Base-by-base conservation (phyloP, 2,797 vertebrate genomes). In the Glyptemys insculpta region DNA sequence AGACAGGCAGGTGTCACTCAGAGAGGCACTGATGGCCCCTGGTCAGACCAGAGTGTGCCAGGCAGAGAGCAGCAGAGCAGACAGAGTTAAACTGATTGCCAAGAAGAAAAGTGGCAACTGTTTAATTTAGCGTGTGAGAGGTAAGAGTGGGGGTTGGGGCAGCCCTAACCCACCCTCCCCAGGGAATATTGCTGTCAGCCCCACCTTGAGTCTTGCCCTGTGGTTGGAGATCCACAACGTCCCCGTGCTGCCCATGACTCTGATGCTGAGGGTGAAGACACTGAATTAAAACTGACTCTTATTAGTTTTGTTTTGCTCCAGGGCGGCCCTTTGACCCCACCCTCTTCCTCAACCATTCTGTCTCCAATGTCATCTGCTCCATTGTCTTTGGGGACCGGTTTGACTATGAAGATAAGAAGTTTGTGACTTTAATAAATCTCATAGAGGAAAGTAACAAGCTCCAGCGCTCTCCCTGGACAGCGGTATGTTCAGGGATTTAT, bases 371-470 rank as follows among this genome's bases (percentile, higher is more conserved):
- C 34, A 98, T 99, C 92, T 98, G 97, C 62, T 98, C 98, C 1
- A 91, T 99, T 2, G 5, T 99, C 90, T 99, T 99, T 10, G 99
- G 99, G 19, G 98, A 98, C 95, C 98, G 98, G 72, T 99, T 99
- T 34, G 98, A 99, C 50, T 99, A 99, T 50, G 97, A 97, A 0
- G 98, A 99, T 44, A 95, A 98, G 49, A 97, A 90, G 14, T 99
- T 98, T 85, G 98, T 98, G 84, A 93, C 95, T 34, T 10, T 99
- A 84, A 91, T 96, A 23, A 11, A 11, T 41, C n/a, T 72, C 19
- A 23, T 72, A 5, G 3, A 5, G n/a, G 65, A 72, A 85, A 59
- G 1, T 21, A 94, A 85, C 52, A 87, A 95, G 4, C 2, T 44
- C 23, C 72, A 29, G 11, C 2, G 12, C 12, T 47, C 72, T 15